phyloP scores from a whole-genome alignment of 2,888 invertebrate species.

The Carcina quercana region DNA sequence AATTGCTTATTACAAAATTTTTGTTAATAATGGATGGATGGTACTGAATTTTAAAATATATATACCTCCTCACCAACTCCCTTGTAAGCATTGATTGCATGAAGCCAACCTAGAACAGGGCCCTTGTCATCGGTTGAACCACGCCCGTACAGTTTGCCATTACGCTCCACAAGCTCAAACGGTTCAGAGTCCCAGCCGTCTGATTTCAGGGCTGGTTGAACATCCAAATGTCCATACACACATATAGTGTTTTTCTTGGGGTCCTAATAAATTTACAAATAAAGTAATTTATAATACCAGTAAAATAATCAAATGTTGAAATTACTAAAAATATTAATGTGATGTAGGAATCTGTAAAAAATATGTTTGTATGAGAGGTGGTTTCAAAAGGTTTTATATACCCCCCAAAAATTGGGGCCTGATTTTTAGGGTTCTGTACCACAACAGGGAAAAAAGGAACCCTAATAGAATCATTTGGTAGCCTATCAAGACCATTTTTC shows the following conservation, averaged over 20 bases:
- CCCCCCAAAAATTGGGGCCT: no score
- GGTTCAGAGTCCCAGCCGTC: conserved; percentile 99
- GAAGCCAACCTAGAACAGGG: conserved; percentile 95
- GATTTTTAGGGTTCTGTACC: no score
- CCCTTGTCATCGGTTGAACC: conserved; percentile 97
- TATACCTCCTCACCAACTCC: conserved; percentile 76
- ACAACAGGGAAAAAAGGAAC: no score
- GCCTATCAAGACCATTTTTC: no score
- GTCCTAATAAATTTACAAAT: conserved; percentile 78
- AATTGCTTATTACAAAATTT: neutral
- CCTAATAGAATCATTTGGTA: no score
- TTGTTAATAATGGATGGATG: no score
- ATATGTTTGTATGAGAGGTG: no score
- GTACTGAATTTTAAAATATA: neutral
- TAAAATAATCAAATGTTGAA: no score
- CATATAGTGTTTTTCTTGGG: conserved; percentile 92
- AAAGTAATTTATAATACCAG: no score
- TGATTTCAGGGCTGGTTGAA: conserved; percentile 93
- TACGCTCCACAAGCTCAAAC: conserved; percentile 89
- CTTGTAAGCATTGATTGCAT: conserved; percentile 93
- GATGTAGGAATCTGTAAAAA: no score
- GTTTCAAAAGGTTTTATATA: no score
- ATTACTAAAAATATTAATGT: no score
- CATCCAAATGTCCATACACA: conserved; percentile 98
- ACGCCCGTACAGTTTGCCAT: conserved; percentile 93